Evolutionary conservation across 1,140 invertebrate genomes (phyloP).

Genomic region (Plodia interpunctella): DNA sequence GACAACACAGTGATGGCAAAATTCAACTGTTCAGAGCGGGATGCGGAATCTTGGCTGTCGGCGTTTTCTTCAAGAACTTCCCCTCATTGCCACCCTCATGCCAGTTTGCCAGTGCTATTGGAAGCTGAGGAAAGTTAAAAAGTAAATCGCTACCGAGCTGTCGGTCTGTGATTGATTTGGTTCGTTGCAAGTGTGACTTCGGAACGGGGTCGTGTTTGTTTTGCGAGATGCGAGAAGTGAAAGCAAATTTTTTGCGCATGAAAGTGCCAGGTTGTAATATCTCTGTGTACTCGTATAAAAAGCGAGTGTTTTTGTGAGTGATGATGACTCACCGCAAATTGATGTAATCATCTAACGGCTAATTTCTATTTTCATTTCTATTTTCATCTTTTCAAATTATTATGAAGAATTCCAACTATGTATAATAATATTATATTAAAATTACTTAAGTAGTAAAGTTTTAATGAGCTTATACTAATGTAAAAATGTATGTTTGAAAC

Average conservation of each 20-base stretch:
- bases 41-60: constrained; percentile 80
- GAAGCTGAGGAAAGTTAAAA: constrained; percentile 79
- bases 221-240: constrained; percentile 71
- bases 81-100: constrained; percentile 70
- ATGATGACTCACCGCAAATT: too few relatives aligned
- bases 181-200: constrained; percentile 24
- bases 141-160: constrained; percentile 21
- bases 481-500: too few relatives aligned
- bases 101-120: constrained; percentile 79
- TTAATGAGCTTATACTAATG: too few relatives aligned
- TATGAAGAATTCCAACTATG: too few relatives aligned
- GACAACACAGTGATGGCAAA: constrained; percentile 79
- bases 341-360: too few relatives aligned
- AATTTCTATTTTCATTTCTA: too few relatives aligned
- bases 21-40: constrained; percentile 78
- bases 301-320: constrained; percentile 6
- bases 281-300: constrained; percentile 20
- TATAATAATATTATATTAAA: too few relatives aligned
- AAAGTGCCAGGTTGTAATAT: constrained; percentile 43
- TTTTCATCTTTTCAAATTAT: too few relatives aligned
- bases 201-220: constrained; percentile 59
- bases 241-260: constrained; percentile 50
- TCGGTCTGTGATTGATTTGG: constrained; percentile 30
- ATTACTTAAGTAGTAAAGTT: too few relatives aligned
- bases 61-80: constrained; percentile 78